phyloP scores from a whole-genome alignment of 2,797 vertebrate species.

The Gallinago nigripennis region DNA sequence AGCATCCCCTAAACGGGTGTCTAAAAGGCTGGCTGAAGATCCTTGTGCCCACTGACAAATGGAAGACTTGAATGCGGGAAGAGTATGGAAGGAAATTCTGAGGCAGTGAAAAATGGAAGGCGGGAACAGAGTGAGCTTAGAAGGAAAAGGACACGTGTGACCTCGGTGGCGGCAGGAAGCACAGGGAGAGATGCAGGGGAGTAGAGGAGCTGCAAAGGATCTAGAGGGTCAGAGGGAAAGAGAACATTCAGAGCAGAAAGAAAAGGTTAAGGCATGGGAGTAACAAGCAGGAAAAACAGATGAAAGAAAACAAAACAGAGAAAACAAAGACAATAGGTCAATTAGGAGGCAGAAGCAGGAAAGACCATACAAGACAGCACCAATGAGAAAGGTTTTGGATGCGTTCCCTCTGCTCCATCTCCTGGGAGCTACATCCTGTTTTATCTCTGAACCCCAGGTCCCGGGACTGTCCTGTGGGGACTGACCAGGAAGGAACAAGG shows the following conservation, averaged over 20 bases:
- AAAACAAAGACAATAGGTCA: neutral
- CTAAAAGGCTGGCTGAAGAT: neutral
- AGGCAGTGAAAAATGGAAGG: neutral
- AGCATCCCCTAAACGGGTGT: neutral
- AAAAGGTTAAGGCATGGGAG: neutral
- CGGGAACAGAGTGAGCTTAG: neutral
- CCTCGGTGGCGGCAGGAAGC: neutral
- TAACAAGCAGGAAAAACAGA: neutral
- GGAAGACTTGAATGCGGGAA: neutral
- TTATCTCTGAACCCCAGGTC: neutral
- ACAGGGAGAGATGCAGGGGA: neutral
- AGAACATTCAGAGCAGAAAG: neutral
- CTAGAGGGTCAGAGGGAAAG: neutral
- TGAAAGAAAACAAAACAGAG: neutral
- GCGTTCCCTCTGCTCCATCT: neutral
- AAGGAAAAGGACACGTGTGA: neutral
- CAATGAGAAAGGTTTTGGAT: neutral
- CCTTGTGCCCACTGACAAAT: neutral
- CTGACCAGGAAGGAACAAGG: neutral
- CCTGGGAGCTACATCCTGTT: neutral
- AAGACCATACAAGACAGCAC: neutral
- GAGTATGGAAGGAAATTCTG: neutral
- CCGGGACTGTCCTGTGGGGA: neutral
- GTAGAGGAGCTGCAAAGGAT: neutral
- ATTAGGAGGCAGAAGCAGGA: neutral